Evolutionary conservation across 2,113 vertebrate species (phyloP).

Genomic region (Notothenia coriiceps): DNA sequence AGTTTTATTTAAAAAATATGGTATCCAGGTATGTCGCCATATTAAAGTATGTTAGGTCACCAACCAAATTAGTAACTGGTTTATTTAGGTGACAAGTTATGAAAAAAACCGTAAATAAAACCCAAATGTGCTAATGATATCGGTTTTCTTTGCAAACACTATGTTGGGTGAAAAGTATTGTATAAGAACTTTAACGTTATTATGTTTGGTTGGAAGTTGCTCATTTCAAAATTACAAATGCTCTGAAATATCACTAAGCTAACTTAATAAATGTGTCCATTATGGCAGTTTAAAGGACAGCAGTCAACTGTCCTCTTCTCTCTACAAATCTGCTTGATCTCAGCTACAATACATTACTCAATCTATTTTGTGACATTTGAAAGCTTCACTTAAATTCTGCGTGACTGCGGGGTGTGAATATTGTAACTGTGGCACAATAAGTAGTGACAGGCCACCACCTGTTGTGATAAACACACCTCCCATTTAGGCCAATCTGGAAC

Average conservation of each 20-base stretch:
- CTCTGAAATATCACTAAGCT: too few species aligned
- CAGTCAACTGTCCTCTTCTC: not conserved
- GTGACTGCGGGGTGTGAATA: constrained; percentile 10
- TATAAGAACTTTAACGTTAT: too few species aligned
- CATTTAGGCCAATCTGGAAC: constrained; percentile 17
- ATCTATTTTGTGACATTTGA: constrained; percentile 21
- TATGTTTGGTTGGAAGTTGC: too few species aligned
- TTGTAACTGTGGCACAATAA: constrained; percentile 35
- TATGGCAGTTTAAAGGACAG: not conserved
- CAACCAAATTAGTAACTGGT: not conserved
- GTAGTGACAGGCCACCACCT: constrained; percentile 31
- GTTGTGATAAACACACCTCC: constrained; percentile 42
- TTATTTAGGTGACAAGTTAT: not conserved
- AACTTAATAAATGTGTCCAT: too few species aligned
- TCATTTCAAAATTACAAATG: too few species aligned
- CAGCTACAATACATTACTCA: constrained; percentile 2
- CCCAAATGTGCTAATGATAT: too few species aligned
- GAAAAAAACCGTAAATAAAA: too few species aligned
- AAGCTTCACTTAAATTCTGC: not conserved
- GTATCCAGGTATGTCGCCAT: not conserved
- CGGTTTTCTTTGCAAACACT: too few species aligned
- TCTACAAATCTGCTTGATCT: constrained; percentile 1
- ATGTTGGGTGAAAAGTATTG: too few species aligned
- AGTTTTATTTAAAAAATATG: too few species aligned
- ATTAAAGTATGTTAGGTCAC: not conserved